These are phyloP conservation scores for Alca torda DNA, from an alignment of 2,797 vertebrate species.

Conservation along the genomic window DNA sequence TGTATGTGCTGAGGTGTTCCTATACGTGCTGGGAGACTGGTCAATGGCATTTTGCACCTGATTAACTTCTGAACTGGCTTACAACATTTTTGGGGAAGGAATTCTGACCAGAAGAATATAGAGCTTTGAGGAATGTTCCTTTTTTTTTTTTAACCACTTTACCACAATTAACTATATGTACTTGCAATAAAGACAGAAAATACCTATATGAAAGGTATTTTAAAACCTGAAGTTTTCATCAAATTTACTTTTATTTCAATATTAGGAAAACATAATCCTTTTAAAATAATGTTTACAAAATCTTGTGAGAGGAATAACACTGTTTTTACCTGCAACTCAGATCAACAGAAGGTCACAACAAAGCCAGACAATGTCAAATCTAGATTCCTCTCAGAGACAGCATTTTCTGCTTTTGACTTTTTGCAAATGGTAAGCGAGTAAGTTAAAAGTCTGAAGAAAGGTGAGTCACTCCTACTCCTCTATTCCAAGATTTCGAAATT, in stretches of 20 bases:
- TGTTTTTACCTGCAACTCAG: background rate
- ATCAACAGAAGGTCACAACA: background rate
- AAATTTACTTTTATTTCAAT: background rate
- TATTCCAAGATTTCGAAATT: background rate
- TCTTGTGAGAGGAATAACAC: background rate
- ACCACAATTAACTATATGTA: background rate
- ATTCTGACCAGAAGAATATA: constrained; percentile 28
- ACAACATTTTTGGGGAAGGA: constrained; percentile 15
- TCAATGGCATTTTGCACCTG: background rate
- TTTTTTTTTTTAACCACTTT: background rate
- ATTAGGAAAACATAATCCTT: background rate
- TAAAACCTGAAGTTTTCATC: background rate
- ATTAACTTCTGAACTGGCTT: background rate
- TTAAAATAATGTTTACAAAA: background rate
- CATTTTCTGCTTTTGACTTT: background rate
- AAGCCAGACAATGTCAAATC: background rate
- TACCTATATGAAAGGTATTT: background rate
- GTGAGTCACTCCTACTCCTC: background rate
- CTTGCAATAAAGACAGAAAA: background rate
- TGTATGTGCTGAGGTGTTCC: background rate
- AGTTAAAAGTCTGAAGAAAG: background rate
- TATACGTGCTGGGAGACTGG: fast-evolving
- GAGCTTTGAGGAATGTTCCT: background rate
- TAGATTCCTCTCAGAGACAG: background rate
- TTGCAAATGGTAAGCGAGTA: background rate